Conservation (phyloP, 2,888 invertebrate species). For the Reticulitermes lucifugus region DNA sequence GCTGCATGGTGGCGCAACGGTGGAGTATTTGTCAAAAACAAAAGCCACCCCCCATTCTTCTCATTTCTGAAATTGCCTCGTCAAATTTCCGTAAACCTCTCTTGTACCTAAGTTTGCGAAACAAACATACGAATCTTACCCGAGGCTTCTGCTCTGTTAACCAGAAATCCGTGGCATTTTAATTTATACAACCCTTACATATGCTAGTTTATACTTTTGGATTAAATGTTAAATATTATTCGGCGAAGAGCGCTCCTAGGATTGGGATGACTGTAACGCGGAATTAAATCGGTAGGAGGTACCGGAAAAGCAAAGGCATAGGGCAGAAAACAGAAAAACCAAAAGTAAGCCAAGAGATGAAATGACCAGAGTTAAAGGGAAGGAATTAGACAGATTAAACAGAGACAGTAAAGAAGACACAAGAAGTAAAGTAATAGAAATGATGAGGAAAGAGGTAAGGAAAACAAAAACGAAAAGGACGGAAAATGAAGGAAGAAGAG, state of each 20-base stretch:
- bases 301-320: too few species aligned
- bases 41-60: slow-evolving; percentile 1
- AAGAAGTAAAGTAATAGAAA: too few species aligned
- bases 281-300: not conserved
- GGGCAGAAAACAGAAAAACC: too few species aligned
- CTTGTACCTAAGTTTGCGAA: not conserved
- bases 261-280: not conserved
- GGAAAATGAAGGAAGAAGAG: too few species aligned
- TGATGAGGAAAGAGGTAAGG: too few species aligned
- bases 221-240: not conserved
- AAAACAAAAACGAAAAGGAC: too few species aligned
- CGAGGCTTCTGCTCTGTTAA: not conserved
- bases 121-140: not conserved
- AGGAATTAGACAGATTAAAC: too few species aligned
- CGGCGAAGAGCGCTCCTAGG: not conserved
- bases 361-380: too few species aligned
- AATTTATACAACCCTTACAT: not conserved
- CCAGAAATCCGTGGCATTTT: slow-evolving; percentile 10
- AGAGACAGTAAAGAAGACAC: too few species aligned
- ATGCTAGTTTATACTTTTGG: not conserved
- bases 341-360: too few species aligned
- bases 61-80: slow-evolving; percentile 7
- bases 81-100: slow-evolving; percentile 8
- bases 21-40: slow-evolving; percentile 26
- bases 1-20: not conserved